Conservation (phyloP, 2,113 vertebrate genomes). For the Paracanthobrama guichenoti region DNA sequence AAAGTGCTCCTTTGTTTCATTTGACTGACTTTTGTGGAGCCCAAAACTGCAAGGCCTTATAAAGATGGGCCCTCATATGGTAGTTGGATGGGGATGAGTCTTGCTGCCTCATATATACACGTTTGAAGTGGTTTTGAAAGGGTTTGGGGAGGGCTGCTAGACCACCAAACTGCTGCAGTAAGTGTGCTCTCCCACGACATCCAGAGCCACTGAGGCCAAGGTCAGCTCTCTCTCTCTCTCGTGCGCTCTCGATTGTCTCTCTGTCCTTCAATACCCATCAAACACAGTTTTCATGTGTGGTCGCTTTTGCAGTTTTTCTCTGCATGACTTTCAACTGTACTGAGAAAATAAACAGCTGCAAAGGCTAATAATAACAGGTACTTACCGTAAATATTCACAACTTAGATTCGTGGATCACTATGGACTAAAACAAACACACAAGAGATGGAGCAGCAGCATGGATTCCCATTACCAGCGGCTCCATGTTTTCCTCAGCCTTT, state of each 20-base stretch:
- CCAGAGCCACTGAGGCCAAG: conserved; percentile 55
- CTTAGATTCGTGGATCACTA: conserved; percentile 67
- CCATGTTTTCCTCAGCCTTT: conserved; percentile 53
- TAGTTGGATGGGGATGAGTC: conserved; percentile 32
- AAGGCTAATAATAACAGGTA: conserved; percentile 74
- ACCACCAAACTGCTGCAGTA: conserved; percentile 51
- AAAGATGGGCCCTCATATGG: conserved; percentile 29
- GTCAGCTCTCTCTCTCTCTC: conserved; percentile 50
- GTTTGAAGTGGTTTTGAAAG: conserved; percentile 50
- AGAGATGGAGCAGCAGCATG: conserved; percentile 55
- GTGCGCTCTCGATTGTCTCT: conserved; percentile 9
- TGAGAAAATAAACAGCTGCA: conserved; percentile 69
- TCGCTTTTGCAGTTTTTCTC: conserved; percentile 54
- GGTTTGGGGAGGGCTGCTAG: neutral
- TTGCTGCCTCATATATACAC: conserved; percentile 38
- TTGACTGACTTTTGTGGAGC: neutral
- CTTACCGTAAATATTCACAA: conserved; percentile 73
- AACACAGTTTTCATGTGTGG: conserved; percentile 66
- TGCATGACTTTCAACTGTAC: conserved; percentile 62
- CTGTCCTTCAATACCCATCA: conserved; percentile 17
- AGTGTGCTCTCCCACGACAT: conserved; percentile 48
- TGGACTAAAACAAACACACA: conserved; percentile 66
- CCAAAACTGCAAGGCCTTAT: neutral
- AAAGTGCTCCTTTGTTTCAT: neutral
- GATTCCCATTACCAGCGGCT: conserved; percentile 57